These are phyloP conservation scores for Willisornis vidua DNA, from an alignment of 2,113 vertebrate genomes.

Conservation along the genomic window DNA sequence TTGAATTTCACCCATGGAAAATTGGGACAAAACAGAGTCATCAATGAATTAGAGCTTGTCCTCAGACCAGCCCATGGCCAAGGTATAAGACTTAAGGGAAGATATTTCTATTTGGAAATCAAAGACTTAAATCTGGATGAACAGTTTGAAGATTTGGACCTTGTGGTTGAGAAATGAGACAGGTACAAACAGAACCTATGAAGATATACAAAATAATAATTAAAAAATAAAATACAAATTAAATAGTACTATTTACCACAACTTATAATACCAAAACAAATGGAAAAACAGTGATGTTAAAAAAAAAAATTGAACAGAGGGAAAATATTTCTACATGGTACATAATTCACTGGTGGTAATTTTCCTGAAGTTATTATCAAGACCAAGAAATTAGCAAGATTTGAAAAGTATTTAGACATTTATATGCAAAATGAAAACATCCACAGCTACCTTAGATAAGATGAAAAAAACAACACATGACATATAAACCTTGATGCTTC, in stretches of 20 bases:
- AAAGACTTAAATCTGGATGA: background rate
- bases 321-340: background rate
- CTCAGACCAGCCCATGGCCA: background rate
- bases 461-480: background rate
- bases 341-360: background rate
- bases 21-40: background rate
- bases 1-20: background rate
- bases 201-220: background rate
- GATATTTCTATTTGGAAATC: background rate
- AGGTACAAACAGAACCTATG: background rate
- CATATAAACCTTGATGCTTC: background rate
- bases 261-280: background rate
- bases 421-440: background rate
- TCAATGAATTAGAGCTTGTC: background rate
- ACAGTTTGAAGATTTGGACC: background rate
- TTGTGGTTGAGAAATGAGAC: background rate
- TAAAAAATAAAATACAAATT: background rate
- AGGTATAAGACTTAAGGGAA: background rate
- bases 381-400: background rate
- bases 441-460: background rate
- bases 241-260: background rate
- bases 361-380: background rate
- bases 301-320: background rate
- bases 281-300: background rate
- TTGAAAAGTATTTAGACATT: conserved; percentile 14